Evolutionary conservation across 1,140 invertebrate genomes (phyloP).

Genomic region (Philotrypesis tridentata): DNA sequence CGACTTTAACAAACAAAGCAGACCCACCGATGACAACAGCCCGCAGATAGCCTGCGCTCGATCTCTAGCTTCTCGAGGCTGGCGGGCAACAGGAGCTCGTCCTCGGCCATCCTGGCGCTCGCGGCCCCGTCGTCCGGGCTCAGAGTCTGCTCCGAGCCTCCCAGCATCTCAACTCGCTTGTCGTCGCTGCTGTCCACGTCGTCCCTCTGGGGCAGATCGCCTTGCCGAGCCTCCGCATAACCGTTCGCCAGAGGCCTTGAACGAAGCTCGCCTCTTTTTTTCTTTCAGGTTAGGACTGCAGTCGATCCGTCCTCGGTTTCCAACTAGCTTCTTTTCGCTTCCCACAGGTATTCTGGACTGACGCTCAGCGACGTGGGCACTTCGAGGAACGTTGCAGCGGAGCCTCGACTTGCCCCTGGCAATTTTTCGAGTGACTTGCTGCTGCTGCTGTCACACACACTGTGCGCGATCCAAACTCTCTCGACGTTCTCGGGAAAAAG

Average conservation of each 20-base stretch:
- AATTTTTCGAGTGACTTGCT: not conserved
- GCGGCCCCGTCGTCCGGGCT: constrained; percentile 45
- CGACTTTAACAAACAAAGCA: constrained; percentile 1
- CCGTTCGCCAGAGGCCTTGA: constrained; percentile 27
- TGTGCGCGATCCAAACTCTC: not conserved
- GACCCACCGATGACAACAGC: constrained; percentile 33
- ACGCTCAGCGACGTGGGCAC: not conserved
- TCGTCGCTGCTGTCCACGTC: constrained; percentile 56
- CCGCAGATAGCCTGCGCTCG: constrained; percentile 54
- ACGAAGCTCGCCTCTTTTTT: not conserved
- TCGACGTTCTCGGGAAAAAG: not conserved
- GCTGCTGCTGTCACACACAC: not conserved
- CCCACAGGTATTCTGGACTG: not conserved
- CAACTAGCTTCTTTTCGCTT: not conserved
- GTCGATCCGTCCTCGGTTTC: not conserved
- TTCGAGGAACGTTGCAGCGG: not conserved
- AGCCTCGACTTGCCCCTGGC: not conserved
- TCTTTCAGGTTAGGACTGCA: constrained; percentile 14
- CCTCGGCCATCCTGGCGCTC: constrained; percentile 64
- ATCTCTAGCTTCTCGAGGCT: constrained; percentile 71
- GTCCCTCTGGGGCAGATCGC: constrained; percentile 1
- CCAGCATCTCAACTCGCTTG: constrained; percentile 48
- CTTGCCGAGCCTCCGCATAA: constrained; percentile 37
- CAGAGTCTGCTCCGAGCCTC: constrained; percentile 46
- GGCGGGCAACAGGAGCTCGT: constrained; percentile 62